Base-by-base conservation (phyloP, 2,888 invertebrate genomes). In the Catonia carolina region DNA sequence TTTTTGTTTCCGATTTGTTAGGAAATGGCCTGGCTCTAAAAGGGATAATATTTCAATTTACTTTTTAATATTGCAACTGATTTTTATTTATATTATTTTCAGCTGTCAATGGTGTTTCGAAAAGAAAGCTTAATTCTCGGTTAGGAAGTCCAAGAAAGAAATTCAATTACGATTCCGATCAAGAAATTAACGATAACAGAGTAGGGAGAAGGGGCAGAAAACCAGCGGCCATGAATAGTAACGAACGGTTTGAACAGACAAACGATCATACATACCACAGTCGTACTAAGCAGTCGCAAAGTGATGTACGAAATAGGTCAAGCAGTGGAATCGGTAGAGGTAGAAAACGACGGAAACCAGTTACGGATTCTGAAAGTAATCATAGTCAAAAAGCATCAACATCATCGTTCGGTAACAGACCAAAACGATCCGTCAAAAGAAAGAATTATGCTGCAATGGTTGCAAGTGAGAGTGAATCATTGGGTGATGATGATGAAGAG, bases 391-490 rank as follows among this genome's bases (percentile, higher is more conserved):
- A 23, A 23, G 20, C 36, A 35, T 57, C 39, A 37, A 37, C 22
- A 14, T 10, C 39, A 15, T 36, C 8, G 18, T 54, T n/a, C 41
- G 49, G 36, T 22, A 45, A 48, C 15, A 50, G 57, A 27, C 47
- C 51, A n/a, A 37, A 55, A 33, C 60, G 56, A 12, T 54, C 48
- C 17, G 36, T 51, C 37, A 50, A 61, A 54, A 58, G 51, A 51
- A 55, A 54, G 23, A 60, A 62, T 51, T 62, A 60, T 58, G 53
- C 45, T 10, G 58, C 48, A 8, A 41, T 52, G 52, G 52, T 52
- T 10, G 41, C 52, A 10, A 52, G 52, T 52, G 52, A 18, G 10
- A 52, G 52, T 41, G 52, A 52, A 23, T 39, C 22, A 22, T 31
- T 41, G 7, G 52, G 39, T 5, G 56, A 52, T 17, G 47, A 39